phyloP scores from a whole-genome alignment of 2,797 vertebrate species.

The Taeniopygia guttata region DNA sequence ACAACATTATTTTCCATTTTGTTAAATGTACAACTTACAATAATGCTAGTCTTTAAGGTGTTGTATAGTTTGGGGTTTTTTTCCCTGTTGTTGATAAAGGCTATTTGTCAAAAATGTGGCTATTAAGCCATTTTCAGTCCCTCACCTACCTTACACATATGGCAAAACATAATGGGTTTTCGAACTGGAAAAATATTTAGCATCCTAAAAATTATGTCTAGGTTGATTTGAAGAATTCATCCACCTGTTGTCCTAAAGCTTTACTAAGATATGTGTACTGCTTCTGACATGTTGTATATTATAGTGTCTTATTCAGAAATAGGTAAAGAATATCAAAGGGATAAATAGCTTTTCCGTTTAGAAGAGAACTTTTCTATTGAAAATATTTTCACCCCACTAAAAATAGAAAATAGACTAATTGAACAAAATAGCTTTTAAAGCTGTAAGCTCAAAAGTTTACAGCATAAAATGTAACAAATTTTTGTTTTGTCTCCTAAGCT shows the following conservation, averaged over 20 bases:
- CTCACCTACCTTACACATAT: background rate
- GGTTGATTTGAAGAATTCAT: background rate
- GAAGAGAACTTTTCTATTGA: background rate
- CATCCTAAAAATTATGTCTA: background rate
- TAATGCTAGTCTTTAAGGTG: background rate
- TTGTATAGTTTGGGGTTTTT: background rate
- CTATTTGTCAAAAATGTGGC: background rate
- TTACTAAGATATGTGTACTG: background rate
- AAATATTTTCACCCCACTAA: background rate
- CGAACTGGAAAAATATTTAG: background rate
- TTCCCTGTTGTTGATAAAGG: background rate
- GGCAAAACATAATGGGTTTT: background rate
- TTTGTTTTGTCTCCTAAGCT: background rate
- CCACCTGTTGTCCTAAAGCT: background rate
- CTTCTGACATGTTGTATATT: background rate
- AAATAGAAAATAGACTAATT: background rate
- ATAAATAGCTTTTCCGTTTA: background rate
- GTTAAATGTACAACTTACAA: background rate
- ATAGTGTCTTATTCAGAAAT: background rate
- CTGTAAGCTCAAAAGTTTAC: background rate
- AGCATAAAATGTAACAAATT: background rate
- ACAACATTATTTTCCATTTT: background rate
- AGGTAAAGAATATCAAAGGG: background rate
- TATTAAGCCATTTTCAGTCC: background rate
- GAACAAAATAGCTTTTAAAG: background rate